These are phyloP conservation scores for Coryphaenoides rupestris DNA, from an alignment of 2,113 vertebrate genomes.

Conservation along the genomic window DNA sequence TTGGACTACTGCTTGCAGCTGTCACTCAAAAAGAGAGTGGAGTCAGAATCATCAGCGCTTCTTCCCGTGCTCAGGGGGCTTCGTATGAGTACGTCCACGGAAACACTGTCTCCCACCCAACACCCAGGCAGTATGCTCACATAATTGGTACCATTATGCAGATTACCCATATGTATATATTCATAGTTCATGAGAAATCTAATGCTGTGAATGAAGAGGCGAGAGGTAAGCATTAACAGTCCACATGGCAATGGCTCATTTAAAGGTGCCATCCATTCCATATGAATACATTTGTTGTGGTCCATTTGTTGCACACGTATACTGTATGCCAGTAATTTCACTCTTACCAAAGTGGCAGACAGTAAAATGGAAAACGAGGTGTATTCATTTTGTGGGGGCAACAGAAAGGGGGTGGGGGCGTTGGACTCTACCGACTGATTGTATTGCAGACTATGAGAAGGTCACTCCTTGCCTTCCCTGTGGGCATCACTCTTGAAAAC, in stretches of 20 bases:
- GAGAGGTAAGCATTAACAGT: not conserved
- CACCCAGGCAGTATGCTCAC: not conserved
- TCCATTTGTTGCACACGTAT: not conserved
- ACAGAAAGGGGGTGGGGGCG: too few species aligned
- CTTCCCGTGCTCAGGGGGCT: not conserved
- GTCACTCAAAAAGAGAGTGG: conserved; percentile 67
- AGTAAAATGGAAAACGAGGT: conserved; percentile 16
- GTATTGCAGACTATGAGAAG: conserved; percentile 46
- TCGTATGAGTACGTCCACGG: not conserved
- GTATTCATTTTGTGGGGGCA: not conserved
- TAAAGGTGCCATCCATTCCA: not conserved
- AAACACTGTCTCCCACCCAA: not conserved
- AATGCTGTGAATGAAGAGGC: not conserved
- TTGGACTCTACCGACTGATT: conserved; percentile 20
- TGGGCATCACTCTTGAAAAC: conserved; percentile 67
- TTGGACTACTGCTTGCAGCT: conserved; percentile 64
- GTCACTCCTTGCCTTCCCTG: conserved; percentile 60
- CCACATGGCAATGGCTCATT: not conserved
- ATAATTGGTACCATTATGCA: not conserved
- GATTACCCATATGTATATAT: not conserved
- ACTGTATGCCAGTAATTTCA: not conserved
- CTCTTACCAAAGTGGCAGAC: conserved; percentile 22
- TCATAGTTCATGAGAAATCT: not conserved
- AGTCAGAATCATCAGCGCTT: conserved; percentile 11
- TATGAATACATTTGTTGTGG: not conserved